These are phyloP conservation scores for Phallusia fumigata DNA, from an alignment of 23 tunicate genomes.

Conservation along the genomic window DNA sequence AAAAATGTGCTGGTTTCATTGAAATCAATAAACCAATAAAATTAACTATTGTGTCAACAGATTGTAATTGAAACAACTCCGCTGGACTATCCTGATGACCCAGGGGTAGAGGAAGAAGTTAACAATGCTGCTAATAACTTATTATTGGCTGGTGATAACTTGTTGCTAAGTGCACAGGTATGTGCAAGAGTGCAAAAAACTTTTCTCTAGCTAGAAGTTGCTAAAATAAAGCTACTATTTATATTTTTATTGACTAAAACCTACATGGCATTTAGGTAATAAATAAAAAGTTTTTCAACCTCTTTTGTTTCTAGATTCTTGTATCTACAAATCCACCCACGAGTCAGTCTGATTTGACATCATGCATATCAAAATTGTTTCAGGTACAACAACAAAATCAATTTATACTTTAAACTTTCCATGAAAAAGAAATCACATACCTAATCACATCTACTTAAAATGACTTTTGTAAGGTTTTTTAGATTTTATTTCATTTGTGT, in stretches of 20 bases:
- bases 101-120: conserved; percentile 44
- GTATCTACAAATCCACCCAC: neutral
- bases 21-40: too few species aligned
- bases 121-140: conserved; percentile 64
- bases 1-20: too few species aligned
- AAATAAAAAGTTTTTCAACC: neutral
- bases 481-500: too few species aligned
- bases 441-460: too few species aligned
- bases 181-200: too few species aligned
- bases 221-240: too few species aligned
- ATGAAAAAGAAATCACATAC: too few species aligned
- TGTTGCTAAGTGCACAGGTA: conserved; percentile 70
- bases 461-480: too few species aligned
- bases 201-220: too few species aligned
- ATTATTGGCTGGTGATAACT: conserved; percentile 58
- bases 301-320: neutral
- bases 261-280: too few species aligned
- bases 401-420: too few species aligned
- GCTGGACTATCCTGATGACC: conserved; percentile 51
- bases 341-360: neutral
- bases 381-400: neutral
- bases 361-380: neutral
- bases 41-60: neutral
- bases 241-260: too few species aligned
- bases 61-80: conserved; percentile 21